Conservation (phyloP, 2,888 invertebrate genomes). For the Acanthococcus lagerstroemiae region DNA sequence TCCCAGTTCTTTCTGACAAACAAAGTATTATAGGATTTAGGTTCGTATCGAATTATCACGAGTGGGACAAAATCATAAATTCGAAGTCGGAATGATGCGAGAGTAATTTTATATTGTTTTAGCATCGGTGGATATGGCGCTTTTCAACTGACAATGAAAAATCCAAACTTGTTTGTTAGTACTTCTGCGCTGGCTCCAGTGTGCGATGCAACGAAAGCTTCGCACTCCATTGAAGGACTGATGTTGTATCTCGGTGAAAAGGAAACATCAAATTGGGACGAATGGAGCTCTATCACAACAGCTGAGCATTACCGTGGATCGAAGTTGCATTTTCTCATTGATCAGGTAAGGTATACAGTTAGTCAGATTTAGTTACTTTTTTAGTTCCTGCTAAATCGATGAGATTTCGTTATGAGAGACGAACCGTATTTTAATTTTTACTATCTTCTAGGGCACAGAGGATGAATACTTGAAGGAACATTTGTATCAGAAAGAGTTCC, state of each 20-base stretch:
- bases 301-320: conserved; percentile 73
- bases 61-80: neutral
- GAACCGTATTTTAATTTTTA: neutral
- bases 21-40: conserved; percentile 74
- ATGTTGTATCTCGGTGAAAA: conserved; percentile 57
- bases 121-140: conserved; percentile 99
- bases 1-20: conserved; percentile 51
- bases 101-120: conserved; percentile 40
- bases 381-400: too few species aligned
- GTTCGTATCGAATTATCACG: conserved; percentile 41
- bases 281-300: conserved; percentile 82
- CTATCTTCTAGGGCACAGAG: conserved; percentile 54
- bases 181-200: conserved; percentile 95
- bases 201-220: conserved; percentile 69
- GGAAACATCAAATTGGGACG: conserved; percentile 51
- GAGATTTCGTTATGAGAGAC: neutral
- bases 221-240: conserved; percentile 84
- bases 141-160: conserved; percentile 77
- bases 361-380: too few species aligned
- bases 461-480: conserved; percentile 72
- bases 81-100: too few species aligned
- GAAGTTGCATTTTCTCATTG: conserved; percentile 71
- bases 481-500: conserved; percentile 73
- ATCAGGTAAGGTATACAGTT: conserved; percentile 65
- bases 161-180: conserved; percentile 74